phyloP scores from a whole-genome alignment of 2,888 invertebrate species.

The Tinea pellionella region DNA sequence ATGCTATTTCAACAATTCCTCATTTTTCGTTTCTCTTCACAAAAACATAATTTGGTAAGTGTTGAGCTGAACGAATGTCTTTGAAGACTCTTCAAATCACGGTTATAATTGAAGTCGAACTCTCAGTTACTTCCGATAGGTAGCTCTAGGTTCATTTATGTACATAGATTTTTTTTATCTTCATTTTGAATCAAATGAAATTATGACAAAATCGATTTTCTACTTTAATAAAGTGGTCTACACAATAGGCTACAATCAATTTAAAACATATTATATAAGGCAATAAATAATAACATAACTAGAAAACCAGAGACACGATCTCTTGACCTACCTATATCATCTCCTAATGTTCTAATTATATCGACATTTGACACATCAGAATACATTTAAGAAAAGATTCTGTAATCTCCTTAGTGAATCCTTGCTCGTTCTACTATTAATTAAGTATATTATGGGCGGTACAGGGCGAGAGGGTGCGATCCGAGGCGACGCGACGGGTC shows the following conservation, averaged over 20 bases:
- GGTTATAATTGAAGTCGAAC: background rate
- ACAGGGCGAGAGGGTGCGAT: background rate
- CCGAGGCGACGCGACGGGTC: conserved; percentile 9
- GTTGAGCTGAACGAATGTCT: background rate
- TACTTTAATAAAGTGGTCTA: too few relatives aligned
- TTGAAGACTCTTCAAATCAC: background rate
- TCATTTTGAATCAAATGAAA: too few relatives aligned
- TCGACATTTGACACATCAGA: background rate
- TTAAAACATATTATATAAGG: too few relatives aligned
- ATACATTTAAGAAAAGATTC: background rate
- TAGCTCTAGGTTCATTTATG: too few relatives aligned
- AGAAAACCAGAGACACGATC: too few relatives aligned
- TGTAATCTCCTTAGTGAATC: background rate
- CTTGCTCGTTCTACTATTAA: conserved; percentile 1
- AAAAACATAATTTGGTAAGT: background rate
- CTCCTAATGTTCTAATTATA: background rate
- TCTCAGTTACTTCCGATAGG: too few relatives aligned
- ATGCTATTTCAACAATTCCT: conserved; percentile 9
- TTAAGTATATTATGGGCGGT: conserved; percentile 10
- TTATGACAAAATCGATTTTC: too few relatives aligned
- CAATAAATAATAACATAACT: too few relatives aligned
- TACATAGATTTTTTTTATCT: too few relatives aligned
- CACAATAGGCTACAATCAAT: too few relatives aligned
- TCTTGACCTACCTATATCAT: too few relatives aligned
- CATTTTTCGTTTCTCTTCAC: background rate